phyloP scores from a whole-genome alignment of 1,140 invertebrate genomes.

The Hyphantria cunea region DNA sequence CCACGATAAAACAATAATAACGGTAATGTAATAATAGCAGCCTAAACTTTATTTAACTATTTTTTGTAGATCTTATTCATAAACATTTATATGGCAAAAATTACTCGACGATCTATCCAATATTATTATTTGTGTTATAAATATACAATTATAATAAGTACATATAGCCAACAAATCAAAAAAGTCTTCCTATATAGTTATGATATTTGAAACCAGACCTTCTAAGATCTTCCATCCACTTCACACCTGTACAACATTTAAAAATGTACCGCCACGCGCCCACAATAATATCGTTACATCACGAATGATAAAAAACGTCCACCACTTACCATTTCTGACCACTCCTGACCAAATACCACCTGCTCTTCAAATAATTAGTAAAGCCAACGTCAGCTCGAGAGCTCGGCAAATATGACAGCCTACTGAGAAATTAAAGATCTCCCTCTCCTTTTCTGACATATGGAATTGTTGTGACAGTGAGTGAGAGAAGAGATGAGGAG shows the following conservation, averaged over 20 bases:
- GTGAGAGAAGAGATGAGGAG: conserved; percentile 25
- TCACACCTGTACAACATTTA: neutral
- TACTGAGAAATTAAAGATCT: conserved; percentile 66
- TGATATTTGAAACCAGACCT: too few relatives aligned
- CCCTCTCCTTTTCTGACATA: conserved; percentile 38
- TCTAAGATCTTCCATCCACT: neutral
- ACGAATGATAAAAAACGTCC: conserved; percentile 8
- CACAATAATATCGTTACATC: conserved; percentile 18
- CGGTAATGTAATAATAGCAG: too few relatives aligned
- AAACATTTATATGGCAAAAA: too few relatives aligned
- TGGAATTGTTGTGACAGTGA: neutral
- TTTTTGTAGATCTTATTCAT: too few relatives aligned
- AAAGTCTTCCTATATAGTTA: too few relatives aligned
- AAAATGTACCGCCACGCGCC: neutral
- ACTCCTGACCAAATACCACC: conserved; percentile 12
- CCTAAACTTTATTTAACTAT: too few relatives aligned
- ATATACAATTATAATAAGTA: too few relatives aligned
- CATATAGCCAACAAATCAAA: too few relatives aligned
- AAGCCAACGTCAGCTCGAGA: conserved; percentile 25
- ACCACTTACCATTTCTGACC: conserved; percentile 9
- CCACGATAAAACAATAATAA: too few relatives aligned
- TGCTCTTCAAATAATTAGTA: conserved; percentile 34
- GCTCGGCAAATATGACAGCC: conserved; percentile 45
- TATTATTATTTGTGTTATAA: too few relatives aligned
- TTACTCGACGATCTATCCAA: too few relatives aligned